Evolutionary conservation across 2,797 vertebrate species (phyloP).

Genomic region (Lacerta bilineata): DNA sequence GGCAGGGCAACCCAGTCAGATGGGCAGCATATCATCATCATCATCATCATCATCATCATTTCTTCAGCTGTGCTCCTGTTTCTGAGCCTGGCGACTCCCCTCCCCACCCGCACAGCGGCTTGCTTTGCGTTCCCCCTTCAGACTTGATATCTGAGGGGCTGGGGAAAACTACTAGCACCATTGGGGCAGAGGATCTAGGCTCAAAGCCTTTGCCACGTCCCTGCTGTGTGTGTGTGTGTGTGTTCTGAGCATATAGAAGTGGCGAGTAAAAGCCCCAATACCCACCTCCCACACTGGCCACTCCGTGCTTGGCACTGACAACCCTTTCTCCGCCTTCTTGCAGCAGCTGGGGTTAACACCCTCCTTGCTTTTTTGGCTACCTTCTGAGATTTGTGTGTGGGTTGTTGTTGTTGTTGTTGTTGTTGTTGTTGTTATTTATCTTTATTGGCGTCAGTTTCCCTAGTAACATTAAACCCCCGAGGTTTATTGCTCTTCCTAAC

Average conservation of each 20-base stretch:
- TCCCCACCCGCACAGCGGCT: too few species aligned
- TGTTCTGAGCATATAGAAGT: background rate
- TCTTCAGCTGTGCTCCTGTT: too few species aligned
- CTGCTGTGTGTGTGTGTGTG: too few species aligned
- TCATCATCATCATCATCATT: too few species aligned
- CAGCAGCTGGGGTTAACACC: background rate
- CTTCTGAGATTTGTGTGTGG: constrained; percentile 23
- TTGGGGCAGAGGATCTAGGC: too few species aligned
- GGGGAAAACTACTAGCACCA: too few species aligned
- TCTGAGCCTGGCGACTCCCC: too few species aligned
- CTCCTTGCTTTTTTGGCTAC: background rate
- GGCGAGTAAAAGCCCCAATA: background rate
- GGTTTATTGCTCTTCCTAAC: constrained; percentile 33
- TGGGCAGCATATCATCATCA: too few species aligned
- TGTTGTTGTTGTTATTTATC: background rate
- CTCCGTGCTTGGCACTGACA: background rate
- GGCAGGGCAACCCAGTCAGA: too few species aligned
- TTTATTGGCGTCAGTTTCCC: background rate
- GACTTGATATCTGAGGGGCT: too few species aligned
- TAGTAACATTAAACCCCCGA: constrained; percentile 35
- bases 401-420: background rate
- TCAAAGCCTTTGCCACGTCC: too few species aligned
- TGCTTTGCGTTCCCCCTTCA: too few species aligned
- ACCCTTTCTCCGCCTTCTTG: background rate
- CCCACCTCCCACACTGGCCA: background rate